phyloP scores from a whole-genome alignment of 2,113 vertebrate species.

The Promerops cafer region DNA sequence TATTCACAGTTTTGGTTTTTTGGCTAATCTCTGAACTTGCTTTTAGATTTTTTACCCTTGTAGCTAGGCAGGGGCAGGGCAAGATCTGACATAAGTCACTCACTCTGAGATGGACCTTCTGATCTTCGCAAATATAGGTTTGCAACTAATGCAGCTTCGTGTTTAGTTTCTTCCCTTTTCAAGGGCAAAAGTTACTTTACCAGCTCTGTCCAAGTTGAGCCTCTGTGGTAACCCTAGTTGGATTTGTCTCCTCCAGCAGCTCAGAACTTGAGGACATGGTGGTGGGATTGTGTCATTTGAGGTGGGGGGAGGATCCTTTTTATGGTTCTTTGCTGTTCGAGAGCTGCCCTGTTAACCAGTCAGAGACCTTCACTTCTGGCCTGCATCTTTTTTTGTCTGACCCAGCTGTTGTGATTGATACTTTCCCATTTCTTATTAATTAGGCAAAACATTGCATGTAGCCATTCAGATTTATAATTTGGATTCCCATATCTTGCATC shows the following conservation, averaged over 20 bases:
- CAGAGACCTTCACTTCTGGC: background rate
- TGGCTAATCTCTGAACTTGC: background rate
- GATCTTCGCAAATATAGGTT: background rate
- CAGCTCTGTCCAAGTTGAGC: background rate
- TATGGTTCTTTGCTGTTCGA: background rate
- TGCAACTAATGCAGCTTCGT: background rate
- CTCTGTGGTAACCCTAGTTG: background rate
- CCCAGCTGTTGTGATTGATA: background rate
- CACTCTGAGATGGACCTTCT: background rate
- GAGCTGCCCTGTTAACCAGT: background rate
- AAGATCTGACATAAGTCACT: background rate
- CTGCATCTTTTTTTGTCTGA: background rate
- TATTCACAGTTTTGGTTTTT: background rate
- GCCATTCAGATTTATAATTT: background rate
- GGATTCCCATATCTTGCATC: background rate
- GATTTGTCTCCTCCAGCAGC: background rate
- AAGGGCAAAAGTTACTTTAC: background rate
- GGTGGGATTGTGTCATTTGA: background rate
- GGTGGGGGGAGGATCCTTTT: background rate
- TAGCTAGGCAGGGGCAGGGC: background rate
- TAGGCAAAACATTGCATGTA: background rate
- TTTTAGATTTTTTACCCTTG: background rate
- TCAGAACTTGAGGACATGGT: background rate
- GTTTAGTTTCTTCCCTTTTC: background rate
- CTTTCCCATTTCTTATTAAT: background rate